A percentile compares a stretch with the other conserved stretches of the same genome.
Conservation (phyloP, 2,888 invertebrate species). For the Notocelia uddmanniana region DNA sequence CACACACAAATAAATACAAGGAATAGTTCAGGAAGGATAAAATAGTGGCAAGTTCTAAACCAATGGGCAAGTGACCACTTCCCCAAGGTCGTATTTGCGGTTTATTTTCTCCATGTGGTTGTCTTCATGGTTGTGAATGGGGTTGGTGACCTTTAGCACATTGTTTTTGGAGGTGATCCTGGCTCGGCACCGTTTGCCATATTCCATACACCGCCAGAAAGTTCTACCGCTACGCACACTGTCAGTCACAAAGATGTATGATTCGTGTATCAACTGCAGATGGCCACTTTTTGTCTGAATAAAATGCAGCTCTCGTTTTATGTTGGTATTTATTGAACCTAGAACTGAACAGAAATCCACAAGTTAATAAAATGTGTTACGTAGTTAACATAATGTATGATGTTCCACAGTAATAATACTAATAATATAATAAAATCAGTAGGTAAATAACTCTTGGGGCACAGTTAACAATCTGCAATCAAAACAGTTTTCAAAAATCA, state of each 20-base stretch:
- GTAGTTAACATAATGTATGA: neutral
- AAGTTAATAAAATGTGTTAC: constrained; percentile 11
- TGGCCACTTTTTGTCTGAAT: constrained; percentile 83
- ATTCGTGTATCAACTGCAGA: constrained; percentile 79
- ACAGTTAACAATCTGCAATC: neutral
- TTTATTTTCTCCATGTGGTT: constrained; percentile 78
- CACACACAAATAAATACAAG: constrained; percentile 7
- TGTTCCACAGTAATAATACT: neutral
- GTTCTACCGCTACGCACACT: constrained; percentile 82
- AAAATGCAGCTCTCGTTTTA: constrained; percentile 78
- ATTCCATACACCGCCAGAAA: constrained; percentile 83
- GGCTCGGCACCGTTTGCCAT: constrained; percentile 80
- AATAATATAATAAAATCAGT: neutral
- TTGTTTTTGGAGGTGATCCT: constrained; percentile 82
- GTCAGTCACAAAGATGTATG: constrained; percentile 82
- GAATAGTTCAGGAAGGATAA: neutral
- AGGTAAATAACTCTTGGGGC: neutral
- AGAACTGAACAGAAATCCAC: constrained; percentile 64
- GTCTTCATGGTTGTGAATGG: constrained; percentile 76
- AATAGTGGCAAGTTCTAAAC: constrained; percentile 58
- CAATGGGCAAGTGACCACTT: constrained; percentile 79
- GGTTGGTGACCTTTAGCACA: constrained; percentile 76
- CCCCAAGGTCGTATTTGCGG: constrained; percentile 77
- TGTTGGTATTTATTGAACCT: constrained; percentile 66
- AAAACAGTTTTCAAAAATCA: neutral